These are phyloP conservation scores for Pterocles orientalis DNA, from an alignment of 2,113 vertebrate genomes.

Conservation along the genomic window DNA sequence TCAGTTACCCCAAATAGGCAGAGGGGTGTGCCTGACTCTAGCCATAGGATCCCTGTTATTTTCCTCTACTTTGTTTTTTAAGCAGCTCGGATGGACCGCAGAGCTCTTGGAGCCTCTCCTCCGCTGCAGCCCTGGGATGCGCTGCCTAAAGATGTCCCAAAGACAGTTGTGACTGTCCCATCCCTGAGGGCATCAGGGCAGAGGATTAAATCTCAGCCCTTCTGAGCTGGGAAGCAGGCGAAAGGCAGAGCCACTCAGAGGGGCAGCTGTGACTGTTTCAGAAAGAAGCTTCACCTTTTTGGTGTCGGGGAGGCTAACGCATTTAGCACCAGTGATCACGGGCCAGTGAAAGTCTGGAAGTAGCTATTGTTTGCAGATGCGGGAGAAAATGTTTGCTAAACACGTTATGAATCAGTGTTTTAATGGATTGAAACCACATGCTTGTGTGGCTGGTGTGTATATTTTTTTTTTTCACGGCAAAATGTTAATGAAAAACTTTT, in stretches of 20 bases:
- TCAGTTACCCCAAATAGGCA: background rate
- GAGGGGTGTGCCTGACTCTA: background rate
- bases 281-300: background rate
- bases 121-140: background rate
- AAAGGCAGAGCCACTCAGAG: background rate
- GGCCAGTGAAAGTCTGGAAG: slow-evolving; percentile 58
- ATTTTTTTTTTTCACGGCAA: slow-evolving; percentile 18
- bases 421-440: slow-evolving; percentile 60
- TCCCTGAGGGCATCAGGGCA: background rate
- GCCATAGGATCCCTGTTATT: background rate
- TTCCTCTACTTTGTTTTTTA: background rate
- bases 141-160: background rate
- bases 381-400: slow-evolving; percentile 51
- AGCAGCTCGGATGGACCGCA: accelerated
- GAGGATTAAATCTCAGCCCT: background rate
- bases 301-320: background rate
- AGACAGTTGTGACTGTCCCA: background rate
- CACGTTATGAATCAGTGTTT: slow-evolving; percentile 52
- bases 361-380: slow-evolving; percentile 56
- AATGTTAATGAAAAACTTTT: slow-evolving; percentile 59
- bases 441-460: slow-evolving; percentile 19
- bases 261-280: background rate
- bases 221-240: background rate
- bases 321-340: background rate
- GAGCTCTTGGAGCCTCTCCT: background rate